Evolutionary conservation across 2,797 vertebrate species (phyloP), one percentile per base, ranked within the genome.

Genomic region (Macropus fuliginosus): DNA sequence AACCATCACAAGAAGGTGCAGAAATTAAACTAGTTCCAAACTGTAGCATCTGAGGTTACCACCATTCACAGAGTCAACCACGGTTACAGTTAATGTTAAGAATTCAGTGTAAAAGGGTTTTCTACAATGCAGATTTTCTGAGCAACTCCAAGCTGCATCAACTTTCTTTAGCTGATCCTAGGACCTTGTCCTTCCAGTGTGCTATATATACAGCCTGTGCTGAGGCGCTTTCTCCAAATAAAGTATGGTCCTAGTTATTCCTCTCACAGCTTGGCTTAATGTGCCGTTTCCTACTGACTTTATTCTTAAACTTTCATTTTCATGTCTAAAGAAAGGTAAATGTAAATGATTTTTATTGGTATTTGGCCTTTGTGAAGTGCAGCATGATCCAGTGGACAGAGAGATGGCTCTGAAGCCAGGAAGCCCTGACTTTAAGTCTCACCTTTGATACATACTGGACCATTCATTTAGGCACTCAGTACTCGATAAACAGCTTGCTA

Each of bases 101-200:
- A 96, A 95, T 95, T 97, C 96, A 97, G 94, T 93, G 93, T 0
- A 0, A 1, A 96, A 93, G 94, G 92, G 52, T 97, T 94, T 97
- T 98, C 95, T 96, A 96, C 95, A 97, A 95, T 96, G 96, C 95
- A 96, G 94, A 97, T 97, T 92, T 92, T 29, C 87, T 54, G 94
- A 95, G 95, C 50, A 29, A 92, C 91, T 92, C 92, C 93, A 18
- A 52, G 28, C 92, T 92, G 9, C 91, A 93, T 95, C 95, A 97
- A 94, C 91, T 56, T 96, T 55, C 55, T 24, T 95, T 97, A 98
- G 96, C 96, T 98, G 95, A 93, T 96, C 59, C 94, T 81, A 59
- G 8, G 18, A 8, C n/a, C 74, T 40, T 40, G 28, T 87, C 40
- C 56, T 92, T 90, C 93, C 95, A 90, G 93, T 95, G 94, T 96